phyloP scores from a whole-genome alignment of 2,888 invertebrate species.

The Hanleya hanleyi region DNA sequence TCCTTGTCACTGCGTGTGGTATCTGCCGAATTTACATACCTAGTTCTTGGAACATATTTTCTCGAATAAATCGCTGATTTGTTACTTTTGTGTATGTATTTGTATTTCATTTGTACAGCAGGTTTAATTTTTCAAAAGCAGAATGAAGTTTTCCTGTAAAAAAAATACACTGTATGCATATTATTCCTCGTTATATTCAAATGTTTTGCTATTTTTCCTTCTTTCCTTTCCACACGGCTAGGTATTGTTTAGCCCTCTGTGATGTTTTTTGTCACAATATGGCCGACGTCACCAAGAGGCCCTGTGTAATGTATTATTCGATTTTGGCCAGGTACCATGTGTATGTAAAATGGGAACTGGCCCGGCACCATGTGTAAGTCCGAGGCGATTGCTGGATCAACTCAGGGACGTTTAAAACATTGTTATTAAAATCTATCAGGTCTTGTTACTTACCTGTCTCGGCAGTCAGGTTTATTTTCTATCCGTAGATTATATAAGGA shows the following conservation, averaged over 20 bases:
- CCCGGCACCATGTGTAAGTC: not conserved
- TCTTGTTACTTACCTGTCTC: slow-evolving; percentile 4
- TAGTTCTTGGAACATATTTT: not conserved
- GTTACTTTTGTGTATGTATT: not conserved
- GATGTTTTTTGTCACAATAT: not conserved
- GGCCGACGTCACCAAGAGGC: not conserved
- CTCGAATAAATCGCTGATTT: not conserved
- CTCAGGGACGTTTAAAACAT: slow-evolving; percentile 5
- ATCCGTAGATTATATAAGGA: slow-evolving; percentile 11
- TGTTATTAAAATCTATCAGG: slow-evolving; percentile 7
- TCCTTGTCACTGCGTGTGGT: not conserved
- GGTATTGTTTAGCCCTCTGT: not conserved
- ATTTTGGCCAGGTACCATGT: not conserved
- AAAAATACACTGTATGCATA: not conserved
- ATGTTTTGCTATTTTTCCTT: slow-evolving; percentile 1
- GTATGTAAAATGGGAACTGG: not conserved
- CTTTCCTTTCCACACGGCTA: not conserved
- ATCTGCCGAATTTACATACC: not conserved
- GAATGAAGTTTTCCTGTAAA: not conserved
- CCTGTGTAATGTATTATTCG: not conserved
- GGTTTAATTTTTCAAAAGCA: not conserved
- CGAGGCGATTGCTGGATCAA: slow-evolving; percentile 5
- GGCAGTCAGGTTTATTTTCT: slow-evolving; percentile 3
- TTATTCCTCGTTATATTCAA: not conserved
- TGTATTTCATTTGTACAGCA: not conserved